A percentile compares a stretch with the other conserved stretches of the same genome.
Conservation (phyloP, 2,888 invertebrate genomes). For the Ormyrus rosae region DNA sequence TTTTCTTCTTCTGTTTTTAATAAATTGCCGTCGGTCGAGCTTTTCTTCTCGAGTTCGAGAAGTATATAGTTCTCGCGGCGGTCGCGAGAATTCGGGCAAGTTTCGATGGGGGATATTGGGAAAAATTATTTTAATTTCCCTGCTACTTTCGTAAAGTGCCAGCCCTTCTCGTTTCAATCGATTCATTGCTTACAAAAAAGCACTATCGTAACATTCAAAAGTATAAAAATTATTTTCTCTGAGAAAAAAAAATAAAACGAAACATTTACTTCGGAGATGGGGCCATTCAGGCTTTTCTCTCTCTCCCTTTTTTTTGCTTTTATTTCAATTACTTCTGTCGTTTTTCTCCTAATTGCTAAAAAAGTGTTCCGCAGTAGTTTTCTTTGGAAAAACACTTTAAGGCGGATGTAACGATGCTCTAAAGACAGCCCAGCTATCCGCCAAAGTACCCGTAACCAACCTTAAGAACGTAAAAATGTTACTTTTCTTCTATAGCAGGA, state of each 20-base stretch:
- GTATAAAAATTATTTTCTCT: too few relatives aligned
- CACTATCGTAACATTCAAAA: too few relatives aligned
- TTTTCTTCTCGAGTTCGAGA: slow-evolving; percentile 10
- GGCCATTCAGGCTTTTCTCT: neutral
- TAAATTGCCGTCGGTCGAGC: slow-evolving; percentile 9
- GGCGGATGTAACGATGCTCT: slow-evolving; percentile 52
- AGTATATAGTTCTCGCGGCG: neutral
- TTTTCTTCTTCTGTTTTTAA: neutral
- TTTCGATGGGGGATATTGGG: neutral
- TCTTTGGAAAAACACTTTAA: slow-evolving; percentile 26
- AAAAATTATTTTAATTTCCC: neutral
- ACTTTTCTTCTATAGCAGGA: too few relatives aligned
- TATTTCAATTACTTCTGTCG: slow-evolving; percentile 10
- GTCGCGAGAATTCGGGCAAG: too few relatives aligned
- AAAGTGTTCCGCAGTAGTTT: slow-evolving; percentile 20
- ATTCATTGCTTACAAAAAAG: too few relatives aligned
- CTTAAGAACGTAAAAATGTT: slow-evolving; percentile 16
- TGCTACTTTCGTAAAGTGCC: neutral
- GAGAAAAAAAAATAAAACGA: too few relatives aligned
- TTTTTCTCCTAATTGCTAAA: slow-evolving; percentile 30
- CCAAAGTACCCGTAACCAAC: slow-evolving; percentile 35
- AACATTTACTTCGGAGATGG: neutral
- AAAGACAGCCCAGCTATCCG: slow-evolving; percentile 38
- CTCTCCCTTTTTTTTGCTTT: slow-evolving; percentile 9
- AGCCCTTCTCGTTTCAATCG: too few relatives aligned